Conservation (phyloP, 1,140 invertebrate species). For the Dreissena rostriformis region DNA sequence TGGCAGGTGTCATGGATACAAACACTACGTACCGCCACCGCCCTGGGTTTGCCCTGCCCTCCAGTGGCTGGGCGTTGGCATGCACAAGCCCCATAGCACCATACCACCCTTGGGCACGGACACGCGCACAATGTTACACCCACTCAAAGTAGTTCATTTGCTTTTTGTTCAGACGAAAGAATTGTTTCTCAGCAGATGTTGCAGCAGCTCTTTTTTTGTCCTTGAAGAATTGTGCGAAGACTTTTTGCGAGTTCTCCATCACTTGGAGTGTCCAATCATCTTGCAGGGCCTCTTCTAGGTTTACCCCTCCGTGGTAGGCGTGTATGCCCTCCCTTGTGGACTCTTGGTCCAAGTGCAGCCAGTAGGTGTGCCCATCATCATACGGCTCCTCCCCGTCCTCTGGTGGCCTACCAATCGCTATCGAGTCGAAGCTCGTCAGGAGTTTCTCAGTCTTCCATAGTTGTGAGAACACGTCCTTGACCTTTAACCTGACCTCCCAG, state of each 20-base stretch:
- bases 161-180: slow-evolving; percentile 26
- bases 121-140: slow-evolving; percentile 39
- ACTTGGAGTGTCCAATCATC: slow-evolving; percentile 56
- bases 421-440: slow-evolving; percentile 49
- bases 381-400: slow-evolving; percentile 54
- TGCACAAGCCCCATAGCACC: slow-evolving; percentile 59
- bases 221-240: slow-evolving; percentile 53
- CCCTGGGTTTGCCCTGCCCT: slow-evolving; percentile 36
- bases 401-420: slow-evolving; percentile 51
- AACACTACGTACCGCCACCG: slow-evolving; percentile 58
- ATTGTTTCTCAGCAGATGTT: slow-evolving; percentile 6
- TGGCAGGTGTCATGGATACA: slow-evolving; percentile 58
- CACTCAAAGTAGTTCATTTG: slow-evolving; percentile 41
- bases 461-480: slow-evolving; percentile 39
- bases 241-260: slow-evolving; percentile 55
- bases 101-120: slow-evolving; percentile 60
- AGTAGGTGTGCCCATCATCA: slow-evolving; percentile 22
- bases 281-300: slow-evolving; percentile 49
- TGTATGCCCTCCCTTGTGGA: slow-evolving; percentile 48
- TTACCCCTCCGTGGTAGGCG: slow-evolving; percentile 58
- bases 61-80: slow-evolving; percentile 43
- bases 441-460: slow-evolving; percentile 58
- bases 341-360: slow-evolving; percentile 57
- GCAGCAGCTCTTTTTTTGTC: slow-evolving; percentile 2
- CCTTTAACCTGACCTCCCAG: slow-evolving; percentile 44